These are phyloP conservation scores for Lamproptera curius DNA, from an alignment of 2,888 invertebrate species.

Conservation along the genomic window DNA sequence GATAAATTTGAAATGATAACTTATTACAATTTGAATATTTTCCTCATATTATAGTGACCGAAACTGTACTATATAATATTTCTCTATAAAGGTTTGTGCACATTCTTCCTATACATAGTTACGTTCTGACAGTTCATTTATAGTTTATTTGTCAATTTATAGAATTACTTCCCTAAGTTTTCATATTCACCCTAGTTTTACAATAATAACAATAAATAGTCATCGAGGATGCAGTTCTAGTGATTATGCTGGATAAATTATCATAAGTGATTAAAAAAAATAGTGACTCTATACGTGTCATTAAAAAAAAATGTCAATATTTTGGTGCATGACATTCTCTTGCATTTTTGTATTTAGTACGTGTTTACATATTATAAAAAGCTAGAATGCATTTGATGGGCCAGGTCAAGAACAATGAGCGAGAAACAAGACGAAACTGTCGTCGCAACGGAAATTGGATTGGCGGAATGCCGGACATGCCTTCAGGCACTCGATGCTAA, in stretches of 20 bases:
- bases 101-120: neutral
- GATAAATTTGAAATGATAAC: too few relatives aligned
- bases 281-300: conserved; percentile 9
- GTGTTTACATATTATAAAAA: conserved; percentile 4
- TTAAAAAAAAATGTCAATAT: conserved; percentile 16
- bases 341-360: conserved; percentile 5
- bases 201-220: too few relatives aligned
- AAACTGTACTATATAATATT: too few relatives aligned
- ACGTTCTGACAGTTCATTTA: conserved; percentile 14
- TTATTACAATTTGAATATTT: too few relatives aligned
- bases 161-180: neutral
- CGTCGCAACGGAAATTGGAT: conserved; percentile 20
- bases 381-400: conserved; percentile 2
- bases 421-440: conserved; percentile 15
- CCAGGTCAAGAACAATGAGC: conserved; percentile 21
- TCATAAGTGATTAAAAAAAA: conserved; percentile 6
- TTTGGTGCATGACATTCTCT: conserved; percentile 10
- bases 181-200: neutral
- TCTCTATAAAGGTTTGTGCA: too few relatives aligned
- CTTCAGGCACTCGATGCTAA: conserved; percentile 37
- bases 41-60: too few relatives aligned
- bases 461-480: conserved; percentile 54
- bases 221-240: too few relatives aligned
- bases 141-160: conserved; percentile 6
- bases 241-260: too few relatives aligned